Percentiles rank a stretch among this genome's conserved stretches.
These are phyloP conservation scores for Albula goreensis DNA, from an alignment of 2,113 vertebrate genomes.

Conservation along the genomic window DNA sequence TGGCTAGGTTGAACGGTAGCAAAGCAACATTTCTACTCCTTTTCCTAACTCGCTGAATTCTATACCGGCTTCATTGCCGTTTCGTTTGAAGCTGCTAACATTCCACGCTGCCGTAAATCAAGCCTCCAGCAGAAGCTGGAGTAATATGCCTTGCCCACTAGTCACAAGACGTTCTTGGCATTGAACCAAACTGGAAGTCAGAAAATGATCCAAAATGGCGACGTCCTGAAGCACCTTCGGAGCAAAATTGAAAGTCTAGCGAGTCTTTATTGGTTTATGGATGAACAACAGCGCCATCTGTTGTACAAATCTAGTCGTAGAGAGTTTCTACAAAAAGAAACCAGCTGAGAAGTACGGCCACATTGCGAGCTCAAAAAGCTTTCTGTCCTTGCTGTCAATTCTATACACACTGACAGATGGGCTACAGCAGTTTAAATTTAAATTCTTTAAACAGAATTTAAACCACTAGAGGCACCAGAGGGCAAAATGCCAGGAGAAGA, in stretches of 20 bases:
- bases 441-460: too few relatives aligned
- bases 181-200: constrained; percentile 21
- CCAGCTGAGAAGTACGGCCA: background rate
- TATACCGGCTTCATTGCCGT: constrained; percentile 20
- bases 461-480: too few relatives aligned
- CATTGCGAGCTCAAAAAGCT: too few relatives aligned
- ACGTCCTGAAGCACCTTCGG: background rate
- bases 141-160: background rate
- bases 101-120: background rate
- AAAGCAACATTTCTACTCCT: background rate
- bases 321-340: background rate
- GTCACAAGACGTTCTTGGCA: constrained; percentile 34
- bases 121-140: background rate
- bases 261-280: background rate
- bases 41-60: background rate
- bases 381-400: too few relatives aligned
- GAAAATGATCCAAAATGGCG: constrained; percentile 1
- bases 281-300: constrained; percentile 19
- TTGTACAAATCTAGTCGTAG: constrained; percentile 6
- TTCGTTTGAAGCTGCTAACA: background rate
- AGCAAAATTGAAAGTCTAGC: background rate
- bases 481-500: too few relatives aligned
- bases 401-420: background rate
- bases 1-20: background rate
- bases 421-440: too few relatives aligned